phyloP scores from a whole-genome alignment of 2,797 vertebrate genomes.

The Rhinoraja longicauda region DNA sequence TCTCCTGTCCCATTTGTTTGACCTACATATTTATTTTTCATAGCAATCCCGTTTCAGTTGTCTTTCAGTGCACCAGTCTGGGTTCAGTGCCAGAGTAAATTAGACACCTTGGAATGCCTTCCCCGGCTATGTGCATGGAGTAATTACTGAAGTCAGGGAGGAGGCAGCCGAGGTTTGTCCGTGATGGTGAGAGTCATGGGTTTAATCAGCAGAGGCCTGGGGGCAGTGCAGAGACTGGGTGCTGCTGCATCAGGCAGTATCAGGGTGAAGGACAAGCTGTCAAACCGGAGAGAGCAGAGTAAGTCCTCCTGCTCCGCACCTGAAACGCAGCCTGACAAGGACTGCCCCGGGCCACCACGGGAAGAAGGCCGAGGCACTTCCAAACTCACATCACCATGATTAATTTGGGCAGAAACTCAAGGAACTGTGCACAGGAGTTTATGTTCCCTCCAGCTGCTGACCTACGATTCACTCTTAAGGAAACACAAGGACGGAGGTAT shows the following conservation, averaged over 20 bases:
- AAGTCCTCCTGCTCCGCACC: not conserved
- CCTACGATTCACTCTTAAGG: not conserved
- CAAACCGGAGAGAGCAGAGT: not conserved
- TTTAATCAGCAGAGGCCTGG: constrained; percentile 4
- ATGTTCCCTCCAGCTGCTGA: constrained; percentile 37
- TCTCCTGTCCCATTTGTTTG: no score
- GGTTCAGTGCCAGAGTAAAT: not conserved
- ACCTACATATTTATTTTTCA: not conserved
- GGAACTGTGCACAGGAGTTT: not conserved
- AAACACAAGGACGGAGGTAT: constrained; percentile 34
- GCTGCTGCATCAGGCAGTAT: not conserved
- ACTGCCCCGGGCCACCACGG: constrained; percentile 5
- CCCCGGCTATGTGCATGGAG: not conserved
- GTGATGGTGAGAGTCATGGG: not conserved
- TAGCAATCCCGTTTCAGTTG: not conserved
- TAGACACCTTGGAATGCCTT: not conserved
- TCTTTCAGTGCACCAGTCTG: not conserved
- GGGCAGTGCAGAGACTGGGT: constrained; percentile 20
- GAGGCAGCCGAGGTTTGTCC: not conserved
- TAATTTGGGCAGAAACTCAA: constrained; percentile 39
- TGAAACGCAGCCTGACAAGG: constrained; percentile 9
- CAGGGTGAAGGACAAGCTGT: constrained; percentile 30
- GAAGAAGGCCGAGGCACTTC: constrained; percentile 17
- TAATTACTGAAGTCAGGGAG: constrained; percentile 9
- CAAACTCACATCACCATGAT: constrained; percentile 31